phyloP scores from a whole-genome alignment of 2,888 invertebrate genomes.

The Diarsia brunnea region DNA sequence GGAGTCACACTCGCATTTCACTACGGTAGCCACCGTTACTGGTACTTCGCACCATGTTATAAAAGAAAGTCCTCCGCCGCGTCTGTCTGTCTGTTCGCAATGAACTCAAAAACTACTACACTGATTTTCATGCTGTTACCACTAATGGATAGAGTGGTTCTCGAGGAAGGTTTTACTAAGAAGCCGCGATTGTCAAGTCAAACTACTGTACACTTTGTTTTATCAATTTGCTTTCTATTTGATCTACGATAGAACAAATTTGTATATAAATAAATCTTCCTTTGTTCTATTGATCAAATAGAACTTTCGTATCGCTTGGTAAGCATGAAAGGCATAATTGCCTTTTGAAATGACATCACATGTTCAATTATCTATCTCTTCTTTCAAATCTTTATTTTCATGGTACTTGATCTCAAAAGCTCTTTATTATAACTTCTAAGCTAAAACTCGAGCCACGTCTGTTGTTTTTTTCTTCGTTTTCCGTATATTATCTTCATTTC shows the following conservation, averaged over 20 bases:
- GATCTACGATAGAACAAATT: too few relatives aligned
- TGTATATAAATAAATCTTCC: too few relatives aligned
- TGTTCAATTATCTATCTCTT: not conserved
- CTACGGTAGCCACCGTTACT: not conserved
- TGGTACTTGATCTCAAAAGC: not conserved
- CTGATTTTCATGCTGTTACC: too few relatives aligned
- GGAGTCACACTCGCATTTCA: not conserved
- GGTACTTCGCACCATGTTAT: too few relatives aligned
- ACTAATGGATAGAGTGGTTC: too few relatives aligned
- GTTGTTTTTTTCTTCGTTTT: conserved; percentile 47
- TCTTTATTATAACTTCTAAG: conserved; percentile 23
- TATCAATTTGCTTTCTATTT: not conserved
- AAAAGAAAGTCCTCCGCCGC: too few relatives aligned
- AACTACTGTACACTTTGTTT: not conserved
- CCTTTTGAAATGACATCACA: not conserved
- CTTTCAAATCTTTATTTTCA: not conserved
- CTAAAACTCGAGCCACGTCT: conserved; percentile 29
- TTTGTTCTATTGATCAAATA: not conserved
- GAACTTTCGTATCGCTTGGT: not conserved
- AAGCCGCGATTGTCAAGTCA: too few relatives aligned
- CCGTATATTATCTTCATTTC: conserved; percentile 48
- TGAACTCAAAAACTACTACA: too few relatives aligned
- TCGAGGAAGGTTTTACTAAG: too few relatives aligned
- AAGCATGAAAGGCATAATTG: not conserved
- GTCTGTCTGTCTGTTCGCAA: too few relatives aligned